Percentiles rank a stretch among this genome's conserved stretches.
Evolutionary conservation across 2,113 vertebrate genomes (phyloP).

Genomic region (Gavialis gangeticus): DNA sequence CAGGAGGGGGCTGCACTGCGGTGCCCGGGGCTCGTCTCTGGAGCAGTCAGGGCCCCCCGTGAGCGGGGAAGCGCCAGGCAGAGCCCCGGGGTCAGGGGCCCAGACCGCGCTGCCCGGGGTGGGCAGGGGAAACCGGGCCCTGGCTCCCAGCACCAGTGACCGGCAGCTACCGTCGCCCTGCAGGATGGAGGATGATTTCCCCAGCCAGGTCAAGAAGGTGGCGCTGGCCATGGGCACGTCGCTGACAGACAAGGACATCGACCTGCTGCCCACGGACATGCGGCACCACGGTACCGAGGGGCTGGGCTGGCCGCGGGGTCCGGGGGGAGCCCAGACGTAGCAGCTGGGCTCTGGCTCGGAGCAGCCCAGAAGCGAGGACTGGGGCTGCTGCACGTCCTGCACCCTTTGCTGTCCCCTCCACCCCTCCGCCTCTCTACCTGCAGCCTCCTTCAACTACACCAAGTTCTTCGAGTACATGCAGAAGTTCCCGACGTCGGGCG

Average conservation of each 20-base stretch:
- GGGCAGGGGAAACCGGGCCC: too few relatives aligned
- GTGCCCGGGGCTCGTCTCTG: not conserved
- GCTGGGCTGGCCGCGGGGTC: not conserved
- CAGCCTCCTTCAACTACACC: constrained; percentile 69
- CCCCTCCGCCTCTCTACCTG: not conserved
- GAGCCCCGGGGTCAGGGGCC: fast-evolving
- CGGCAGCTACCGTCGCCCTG: not conserved
- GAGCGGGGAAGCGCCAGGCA: too few relatives aligned
- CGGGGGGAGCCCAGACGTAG: too few relatives aligned
- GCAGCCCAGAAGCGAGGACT: too few relatives aligned
- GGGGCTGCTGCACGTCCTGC: fast-evolving
- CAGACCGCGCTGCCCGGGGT: too few relatives aligned
- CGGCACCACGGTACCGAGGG: constrained; percentile 52
- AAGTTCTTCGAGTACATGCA: constrained; percentile 47
- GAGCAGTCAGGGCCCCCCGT: too few relatives aligned
- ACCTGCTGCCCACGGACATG: constrained; percentile 51
- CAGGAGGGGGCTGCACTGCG: not conserved
- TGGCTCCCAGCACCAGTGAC: too few relatives aligned
- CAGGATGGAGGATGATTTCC: constrained; percentile 59
- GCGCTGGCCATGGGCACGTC: constrained; percentile 66
- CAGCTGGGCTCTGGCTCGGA: too few relatives aligned
- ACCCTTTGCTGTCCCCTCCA: fast-evolving
- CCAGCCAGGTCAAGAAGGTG: constrained; percentile 64
- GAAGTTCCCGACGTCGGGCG: not conserved
- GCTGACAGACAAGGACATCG: constrained; percentile 66